Percentiles rank a stretch among this genome's conserved stretches.
These are phyloP conservation scores for Gryllus bimaculatus DNA, from an alignment of 1,140 invertebrate species.

Conservation along the genomic window DNA sequence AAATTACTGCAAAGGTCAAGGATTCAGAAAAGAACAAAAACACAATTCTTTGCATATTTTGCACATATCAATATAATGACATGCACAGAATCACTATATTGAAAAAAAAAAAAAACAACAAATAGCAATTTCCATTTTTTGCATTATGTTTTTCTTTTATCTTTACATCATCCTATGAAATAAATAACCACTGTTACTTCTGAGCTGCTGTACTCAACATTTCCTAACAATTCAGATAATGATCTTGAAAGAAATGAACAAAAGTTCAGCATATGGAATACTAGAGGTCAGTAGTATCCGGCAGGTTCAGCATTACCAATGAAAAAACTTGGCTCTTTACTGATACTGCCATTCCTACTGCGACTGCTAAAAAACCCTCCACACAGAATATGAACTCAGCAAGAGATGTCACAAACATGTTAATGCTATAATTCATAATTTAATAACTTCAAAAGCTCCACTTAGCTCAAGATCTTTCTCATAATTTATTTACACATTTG, in stretches of 20 bases:
- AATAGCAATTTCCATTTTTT: not conserved
- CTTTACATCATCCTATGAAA: not conserved
- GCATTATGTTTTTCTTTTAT: not conserved
- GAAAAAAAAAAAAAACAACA: not conserved
- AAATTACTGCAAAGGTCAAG: too few relatives aligned
- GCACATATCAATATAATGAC: not conserved
- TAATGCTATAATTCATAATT: not conserved
- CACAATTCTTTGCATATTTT: not conserved
- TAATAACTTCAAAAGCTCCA: not conserved
- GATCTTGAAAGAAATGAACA: not conserved
- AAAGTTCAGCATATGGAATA: not conserved
- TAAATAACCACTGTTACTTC: not conserved
- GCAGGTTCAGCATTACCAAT: not conserved
- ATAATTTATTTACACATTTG: not conserved
- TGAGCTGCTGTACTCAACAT: not conserved
- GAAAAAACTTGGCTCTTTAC: not conserved
- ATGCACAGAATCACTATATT: conserved; percentile 1
- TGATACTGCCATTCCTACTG: not conserved
- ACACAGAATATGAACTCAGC: not conserved
- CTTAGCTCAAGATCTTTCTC: not conserved
- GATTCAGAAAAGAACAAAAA: not conserved
- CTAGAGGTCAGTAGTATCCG: not conserved
- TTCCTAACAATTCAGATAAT: not conserved
- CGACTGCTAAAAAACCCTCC: not conserved
- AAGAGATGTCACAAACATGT: not conserved